Base-by-base conservation (phyloP, 2,888 invertebrate genomes). In the Pristionchus exspectatus region DNA sequence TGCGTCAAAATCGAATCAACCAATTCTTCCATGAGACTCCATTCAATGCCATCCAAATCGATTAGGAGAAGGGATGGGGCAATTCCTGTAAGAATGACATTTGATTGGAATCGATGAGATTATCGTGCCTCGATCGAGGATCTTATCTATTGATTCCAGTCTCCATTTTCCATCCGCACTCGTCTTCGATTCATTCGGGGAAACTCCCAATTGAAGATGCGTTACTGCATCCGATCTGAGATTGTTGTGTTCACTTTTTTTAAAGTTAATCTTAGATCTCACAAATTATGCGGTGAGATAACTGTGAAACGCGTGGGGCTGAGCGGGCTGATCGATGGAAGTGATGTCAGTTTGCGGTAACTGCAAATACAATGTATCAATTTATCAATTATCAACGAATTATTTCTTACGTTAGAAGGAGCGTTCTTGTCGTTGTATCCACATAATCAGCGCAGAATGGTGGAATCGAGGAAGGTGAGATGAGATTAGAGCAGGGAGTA, bases 141-240 rank as follows among this genome's bases (percentile, higher is more conserved):
- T 69, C 24, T 33, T 50, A 38, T 87, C 50, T 24, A 87, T 87
- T 16, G 66, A 50, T 69, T 44, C 44, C 16, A 87, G n/a, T 30
- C 50, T 44, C 87, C 87, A 87, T 87, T 69, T n/a, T 27, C 69
- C 66, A 87, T 87, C 87, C 14, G 87, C 44, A 44, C 50, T 54
- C 5, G 44, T 44, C n/a, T 50, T 87, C n/a, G 69, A 87, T 87
- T n/a, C 87, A 69, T 87, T 27, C 18, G 44, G 87, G 14, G 87
- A 87, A 16, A 87, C 69, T 44, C 87, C 87, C 50, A 69, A 59
- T 30, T 66, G 38, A n/a, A 87, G 50, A 44, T 44, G 30, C 16
- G 69, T 4, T 21, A 30, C 0, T 44, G 87, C 0, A 27, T 27
- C 21, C 1, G 69, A 44, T 69, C 87, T 69, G 44, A 44, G 1